phyloP scores from a whole-genome alignment of 2,888 invertebrate genomes.

The Drosophila testacea region DNA sequence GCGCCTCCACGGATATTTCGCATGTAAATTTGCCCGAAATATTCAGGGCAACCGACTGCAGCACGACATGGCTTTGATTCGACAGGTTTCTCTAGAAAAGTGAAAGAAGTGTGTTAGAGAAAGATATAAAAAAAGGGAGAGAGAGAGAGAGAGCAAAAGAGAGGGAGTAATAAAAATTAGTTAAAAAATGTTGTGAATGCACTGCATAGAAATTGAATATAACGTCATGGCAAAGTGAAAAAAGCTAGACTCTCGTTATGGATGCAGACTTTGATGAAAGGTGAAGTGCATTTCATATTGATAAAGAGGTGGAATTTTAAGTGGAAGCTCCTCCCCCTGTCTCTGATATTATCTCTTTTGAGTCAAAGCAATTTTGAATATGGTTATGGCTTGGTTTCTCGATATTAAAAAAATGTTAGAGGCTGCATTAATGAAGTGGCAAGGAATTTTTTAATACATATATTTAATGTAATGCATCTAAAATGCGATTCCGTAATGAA shows the following conservation, averaged over 20 bases:
- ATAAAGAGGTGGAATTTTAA: conserved; percentile 57
- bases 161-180: conserved; percentile 67
- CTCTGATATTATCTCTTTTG: conserved; percentile 55
- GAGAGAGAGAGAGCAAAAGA: conserved; percentile 31
- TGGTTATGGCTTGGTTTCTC: conserved; percentile 22
- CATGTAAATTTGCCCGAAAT: conserved; percentile 85
- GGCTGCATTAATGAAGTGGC: conserved; percentile 18
- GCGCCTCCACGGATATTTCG: conserved; percentile 85
- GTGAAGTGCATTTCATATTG: conserved; percentile 23
- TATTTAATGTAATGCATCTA: background rate
- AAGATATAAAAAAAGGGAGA: conserved; percentile 19
- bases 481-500: background rate
- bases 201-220: conserved; percentile 77
- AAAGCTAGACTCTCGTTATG: conserved; percentile 28
- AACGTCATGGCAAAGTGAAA: conserved; percentile 45
- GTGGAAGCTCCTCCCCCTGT: conserved; percentile 16
- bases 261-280: conserved; percentile 40
- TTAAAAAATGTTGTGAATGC: conserved; percentile 65
- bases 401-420: conserved; percentile 41
- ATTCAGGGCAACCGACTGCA: conserved; percentile 84
- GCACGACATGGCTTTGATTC: conserved; percentile 85
- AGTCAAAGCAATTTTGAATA: conserved; percentile 47
- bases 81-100: conserved; percentile 83
- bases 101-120: conserved; percentile 2
- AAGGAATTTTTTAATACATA: conserved; percentile 27